Base-by-base conservation (phyloP, 2,888 invertebrate genomes). In the Allacma fusca region DNA sequence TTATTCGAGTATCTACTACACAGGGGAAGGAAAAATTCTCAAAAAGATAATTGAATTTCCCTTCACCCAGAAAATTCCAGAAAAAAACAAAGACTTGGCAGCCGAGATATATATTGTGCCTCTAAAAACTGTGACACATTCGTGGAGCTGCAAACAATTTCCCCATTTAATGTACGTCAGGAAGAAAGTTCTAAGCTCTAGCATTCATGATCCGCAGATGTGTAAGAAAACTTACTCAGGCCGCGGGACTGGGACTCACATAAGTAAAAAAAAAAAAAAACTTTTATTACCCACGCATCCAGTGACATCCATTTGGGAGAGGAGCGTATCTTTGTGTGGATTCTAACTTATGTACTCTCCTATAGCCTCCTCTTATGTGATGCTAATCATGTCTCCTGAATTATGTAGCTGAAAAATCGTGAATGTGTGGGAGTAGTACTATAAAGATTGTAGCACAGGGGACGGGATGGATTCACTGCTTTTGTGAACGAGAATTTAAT, bases 1-100 rank as follows among this genome's bases (percentile, higher is more conserved):
- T n/a, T 12, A n/a, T n/a, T n/a, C n/a, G n/a, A n/a, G n/a, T n/a
- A n/a, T n/a, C n/a, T n/a, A n/a, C n/a, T 16, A 13, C 19, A n/a
- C 2, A n/a, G 50, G n/a, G 50, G 16, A n/a, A 9, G 19, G n/a
- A 2, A 12, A n/a, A n/a, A n/a, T n/a, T n/a, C n/a, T n/a, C n/a
- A n/a, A n/a, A 50, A n/a, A 50, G 19, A 50, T 50, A 50, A 50
- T 50, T 50, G 50, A 50, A 50, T 50, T 50, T 50, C 50, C n/a
- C 34, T 50, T 50, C n/a, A 12, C 19, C 19, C 19, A 50, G 9
- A 50, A n/a, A n/a, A 50, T 50, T 9, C n/a, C 5, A 2, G n/a
- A 19, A 50, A n/a, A 19, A 50, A 50, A n/a, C 50, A 5, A 12
- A 16, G 50, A 50, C 2, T 19, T 13, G 4, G 16, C 9, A 16